Percentiles rank a stretch among this genome's conserved stretches.
These are phyloP conservation scores for Caenorhabditis doughertyi DNA, from an alignment of 2,888 invertebrate species.

Conservation along the genomic window DNA sequence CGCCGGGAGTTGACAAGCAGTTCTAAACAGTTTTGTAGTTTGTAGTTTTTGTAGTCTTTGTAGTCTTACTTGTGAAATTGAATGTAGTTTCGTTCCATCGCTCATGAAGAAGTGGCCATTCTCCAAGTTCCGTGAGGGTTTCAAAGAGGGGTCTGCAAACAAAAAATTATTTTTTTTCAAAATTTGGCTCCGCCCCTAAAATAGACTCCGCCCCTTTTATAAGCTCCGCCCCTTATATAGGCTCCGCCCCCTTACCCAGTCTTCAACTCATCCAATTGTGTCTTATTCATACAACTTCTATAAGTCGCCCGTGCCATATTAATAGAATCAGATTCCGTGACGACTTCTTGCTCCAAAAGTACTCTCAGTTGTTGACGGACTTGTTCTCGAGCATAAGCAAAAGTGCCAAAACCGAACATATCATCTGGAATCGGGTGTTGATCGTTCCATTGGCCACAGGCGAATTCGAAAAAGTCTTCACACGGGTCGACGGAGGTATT, in stretches of 20 bases:
- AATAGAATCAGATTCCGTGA: conserved; percentile 76
- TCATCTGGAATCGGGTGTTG: conserved; percentile 82
- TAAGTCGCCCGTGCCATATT: conserved; percentile 78
- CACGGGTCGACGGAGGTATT: conserved; percentile 81
- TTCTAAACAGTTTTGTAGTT: background rate
- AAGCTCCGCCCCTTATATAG: background rate
- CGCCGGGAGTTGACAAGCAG: conserved; percentile 56
- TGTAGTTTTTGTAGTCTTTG: too few species aligned
- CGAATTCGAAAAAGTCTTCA: conserved; percentile 82
- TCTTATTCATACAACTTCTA: conserved; percentile 78
- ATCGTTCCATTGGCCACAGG: conserved; percentile 82
- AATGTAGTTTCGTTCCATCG: conserved; percentile 57
- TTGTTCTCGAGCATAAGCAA: conserved; percentile 80
- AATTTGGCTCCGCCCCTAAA: background rate
- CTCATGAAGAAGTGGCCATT: conserved; percentile 77
- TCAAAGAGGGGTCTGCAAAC: conserved; percentile 69
- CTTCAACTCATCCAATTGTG: conserved; percentile 73
- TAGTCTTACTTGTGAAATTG: conserved; percentile 65
- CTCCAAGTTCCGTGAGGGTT: conserved; percentile 74
- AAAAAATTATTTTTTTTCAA: background rate
- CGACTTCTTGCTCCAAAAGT: conserved; percentile 74
- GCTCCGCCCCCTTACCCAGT: conserved; percentile 52
- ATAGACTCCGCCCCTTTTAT: background rate
- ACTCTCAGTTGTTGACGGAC: conserved; percentile 79
- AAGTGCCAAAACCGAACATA: conserved; percentile 80